Evolutionary conservation across 2,113 vertebrate genomes (phyloP).

Genomic region (Mastomys coucha): DNA sequence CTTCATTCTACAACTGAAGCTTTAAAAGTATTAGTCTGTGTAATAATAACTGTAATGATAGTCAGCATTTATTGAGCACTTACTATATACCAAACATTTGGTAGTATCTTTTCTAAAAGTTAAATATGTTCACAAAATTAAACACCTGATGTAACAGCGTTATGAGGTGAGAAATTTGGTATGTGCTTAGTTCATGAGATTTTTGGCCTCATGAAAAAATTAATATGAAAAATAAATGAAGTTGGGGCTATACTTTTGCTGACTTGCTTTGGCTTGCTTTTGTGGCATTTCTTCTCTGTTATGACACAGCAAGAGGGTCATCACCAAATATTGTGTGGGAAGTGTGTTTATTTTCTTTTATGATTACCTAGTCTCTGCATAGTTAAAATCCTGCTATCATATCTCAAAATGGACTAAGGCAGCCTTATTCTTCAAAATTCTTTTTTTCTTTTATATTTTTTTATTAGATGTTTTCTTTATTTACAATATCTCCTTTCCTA

Average conservation of each 20-base stretch:
- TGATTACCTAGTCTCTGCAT: neutral
- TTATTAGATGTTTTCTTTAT: too few species aligned
- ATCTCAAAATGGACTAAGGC: neutral
- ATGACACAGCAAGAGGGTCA: neutral
- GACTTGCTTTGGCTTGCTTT: neutral
- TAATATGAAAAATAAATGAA: neutral
- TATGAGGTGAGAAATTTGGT: neutral
- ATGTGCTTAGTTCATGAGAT: neutral
- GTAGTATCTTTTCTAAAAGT: neutral
- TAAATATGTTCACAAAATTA: neutral
- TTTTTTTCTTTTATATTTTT: too few species aligned
- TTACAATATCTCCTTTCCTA: too few species aligned
- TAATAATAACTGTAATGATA: neutral
- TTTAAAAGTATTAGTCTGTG: neutral
- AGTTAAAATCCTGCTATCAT: too few species aligned
- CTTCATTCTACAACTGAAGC: neutral
- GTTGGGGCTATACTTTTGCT: neutral
- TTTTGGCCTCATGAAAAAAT: neutral
- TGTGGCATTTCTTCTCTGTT: neutral
- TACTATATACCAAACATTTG: neutral
- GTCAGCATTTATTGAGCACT: neutral
- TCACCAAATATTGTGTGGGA: neutral
- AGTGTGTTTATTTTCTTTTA: neutral
- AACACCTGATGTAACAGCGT: neutral
- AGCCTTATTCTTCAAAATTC: neutral